Base-by-base conservation (phyloP, 2,113 vertebrate genomes). In the Sphyrna mokarran region DNA sequence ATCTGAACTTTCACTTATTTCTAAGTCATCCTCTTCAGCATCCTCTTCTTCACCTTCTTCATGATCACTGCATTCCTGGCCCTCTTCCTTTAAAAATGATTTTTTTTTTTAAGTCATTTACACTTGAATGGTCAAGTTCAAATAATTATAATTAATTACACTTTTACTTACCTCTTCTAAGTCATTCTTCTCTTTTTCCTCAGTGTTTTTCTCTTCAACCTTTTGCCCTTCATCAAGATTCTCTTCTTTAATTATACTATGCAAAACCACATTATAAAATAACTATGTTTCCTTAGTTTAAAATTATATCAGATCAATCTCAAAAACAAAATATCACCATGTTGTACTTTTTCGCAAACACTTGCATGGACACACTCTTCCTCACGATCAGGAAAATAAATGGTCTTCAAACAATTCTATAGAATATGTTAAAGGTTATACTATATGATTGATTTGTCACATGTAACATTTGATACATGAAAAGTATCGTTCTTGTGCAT, bases 11-110 rank as follows among this genome's bases (percentile, higher is more conserved):
- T 99, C 99, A 0, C 98, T 99, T 94, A 96, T 98, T 66, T 98
- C 99, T 93, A 98, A 96, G 78, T 99, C 98, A 86, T 98, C 98
- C 33, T 99, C 99, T 0, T 99, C 99, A 16, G 98, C 99, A 0
- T 99, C 99, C 0, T 98, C 98, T 0, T 99, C 99, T 86, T 98
- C 98, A 1, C 97, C 98, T 3, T 99, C 99, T 0, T 99, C 99
- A n/a, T 97, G 99, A 76, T 99, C 99, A 91, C 98, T 99, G 95
- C 95, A 97, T 95, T 99, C 99, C 96, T 99, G 98, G 85, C 96
- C 96, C 85, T 99, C 98, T 97, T 99, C 98, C 98, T 98, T 96
- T 18, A 97, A 97, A n/a, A 87, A 20, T 14, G 14, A 87, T 9
- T 40, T 54, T 54, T 72, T 48, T 54, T 54, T 72, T 48, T 95